Conservation (phyloP, 1,140 invertebrate genomes). For the Drosophila yakuba region DNA sequence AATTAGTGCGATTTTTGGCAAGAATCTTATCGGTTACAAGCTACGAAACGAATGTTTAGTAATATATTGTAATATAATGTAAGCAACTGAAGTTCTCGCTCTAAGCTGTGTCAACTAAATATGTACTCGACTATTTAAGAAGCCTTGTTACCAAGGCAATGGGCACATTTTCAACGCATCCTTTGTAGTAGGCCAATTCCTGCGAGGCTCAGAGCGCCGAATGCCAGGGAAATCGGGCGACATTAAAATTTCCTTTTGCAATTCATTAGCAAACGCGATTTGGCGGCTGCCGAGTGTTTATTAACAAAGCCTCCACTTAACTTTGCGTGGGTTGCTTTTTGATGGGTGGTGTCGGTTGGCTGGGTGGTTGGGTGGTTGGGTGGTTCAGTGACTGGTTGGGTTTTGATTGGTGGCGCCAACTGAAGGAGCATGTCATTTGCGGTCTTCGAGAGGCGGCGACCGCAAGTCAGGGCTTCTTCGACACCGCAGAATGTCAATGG, state of each 20-base stretch:
- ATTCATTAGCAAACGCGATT: conserved; percentile 10
- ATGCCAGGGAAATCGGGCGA: not conserved
- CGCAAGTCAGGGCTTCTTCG: conserved; percentile 27
- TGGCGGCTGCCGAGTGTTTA: conserved; percentile 13
- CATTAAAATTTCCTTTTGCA: conserved; percentile 18
- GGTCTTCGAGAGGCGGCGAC: conserved; percentile 8
- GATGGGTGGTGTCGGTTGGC: not conserved
- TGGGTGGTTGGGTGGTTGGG: not conserved
- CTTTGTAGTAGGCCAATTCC: conserved; percentile 2
- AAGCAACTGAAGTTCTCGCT: too few relatives aligned
- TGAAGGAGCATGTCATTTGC: conserved; percentile 34
- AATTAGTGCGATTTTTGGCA: too few relatives aligned
- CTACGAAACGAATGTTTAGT: too few relatives aligned
- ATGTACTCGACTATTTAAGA: too few relatives aligned
- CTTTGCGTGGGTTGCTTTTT: conserved; percentile 11
- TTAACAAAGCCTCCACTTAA: conserved; percentile 11
- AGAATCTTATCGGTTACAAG: too few relatives aligned
- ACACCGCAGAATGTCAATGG: conserved; percentile 26
- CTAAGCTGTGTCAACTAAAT: too few relatives aligned
- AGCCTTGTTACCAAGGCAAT: not conserved
- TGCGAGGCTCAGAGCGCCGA: not conserved
- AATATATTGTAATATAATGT: too few relatives aligned
- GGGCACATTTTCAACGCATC: not conserved
- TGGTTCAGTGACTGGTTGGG: too few relatives aligned
- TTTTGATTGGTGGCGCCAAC: not conserved